A percentile compares a stretch with the other conserved stretches of the same genome.
Evolutionary conservation across 1,140 invertebrate species (phyloP).

Genomic region (Globodera ellingtonae): DNA sequence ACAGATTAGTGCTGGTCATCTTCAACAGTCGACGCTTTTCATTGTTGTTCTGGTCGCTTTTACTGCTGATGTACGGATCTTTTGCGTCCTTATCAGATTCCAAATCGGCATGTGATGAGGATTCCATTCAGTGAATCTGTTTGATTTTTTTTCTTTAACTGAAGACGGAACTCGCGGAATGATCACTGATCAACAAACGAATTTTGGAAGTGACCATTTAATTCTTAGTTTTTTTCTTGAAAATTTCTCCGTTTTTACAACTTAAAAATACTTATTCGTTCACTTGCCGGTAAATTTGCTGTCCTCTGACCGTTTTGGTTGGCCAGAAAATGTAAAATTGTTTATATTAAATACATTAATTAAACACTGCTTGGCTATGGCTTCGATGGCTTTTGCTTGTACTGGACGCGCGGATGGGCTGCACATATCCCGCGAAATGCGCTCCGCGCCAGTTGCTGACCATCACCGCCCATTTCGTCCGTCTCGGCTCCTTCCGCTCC

Average conservation of each 20-base stretch:
- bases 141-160: too few relatives aligned
- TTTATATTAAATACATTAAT: neutral
- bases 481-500: neutral
- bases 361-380: neutral
- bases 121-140: neutral
- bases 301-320: too few relatives aligned
- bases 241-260: too few relatives aligned
- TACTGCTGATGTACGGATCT: neutral
- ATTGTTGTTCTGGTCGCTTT: neutral
- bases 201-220: too few relatives aligned
- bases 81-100: neutral
- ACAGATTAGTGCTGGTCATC: neutral
- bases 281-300: too few relatives aligned
- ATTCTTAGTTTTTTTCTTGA: too few relatives aligned
- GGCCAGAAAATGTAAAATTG: too few relatives aligned
- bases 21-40: neutral
- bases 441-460: neutral
- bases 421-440: neutral
- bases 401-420: neutral
- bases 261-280: too few relatives aligned
- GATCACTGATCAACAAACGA: too few relatives aligned
- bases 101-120: neutral
- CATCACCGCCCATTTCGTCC: neutral
- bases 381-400: neutral
- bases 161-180: too few relatives aligned